Evolutionary conservation across 2,888 invertebrate species (phyloP), one percentile per base, ranked within the genome.

Genomic region (Mythimna pallens): DNA sequence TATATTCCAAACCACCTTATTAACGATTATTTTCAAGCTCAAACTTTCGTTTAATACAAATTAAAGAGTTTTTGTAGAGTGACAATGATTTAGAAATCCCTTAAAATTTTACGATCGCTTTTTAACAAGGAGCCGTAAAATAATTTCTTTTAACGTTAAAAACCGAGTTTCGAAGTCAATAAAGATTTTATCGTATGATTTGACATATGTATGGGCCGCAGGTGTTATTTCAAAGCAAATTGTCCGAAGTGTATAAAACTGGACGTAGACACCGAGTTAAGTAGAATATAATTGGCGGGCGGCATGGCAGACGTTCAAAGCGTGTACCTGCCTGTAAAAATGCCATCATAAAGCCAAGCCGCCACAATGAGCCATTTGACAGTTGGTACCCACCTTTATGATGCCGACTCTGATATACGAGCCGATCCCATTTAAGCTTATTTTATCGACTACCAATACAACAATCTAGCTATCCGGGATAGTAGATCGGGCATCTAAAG

Each of bases 221-320:
- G 83, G 81, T 80, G 83, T 87, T 82, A 82, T 85, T 83, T 71
- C 68, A 81, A 84, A 83, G 70, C 68, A 87, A 84, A 86, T 86
- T 85, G 85, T 86, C 86, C 87, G 78, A 70, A 80, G 81, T 80
- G 85, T 84, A 86, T 86, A 84, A 86, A 87, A 77, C 70, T 83
- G 81, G 77, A 84, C 84, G 86, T 91, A 90, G 92, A 84, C 90
- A 92, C 90, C 86, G 85, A 90, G 91, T 91, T 95, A 95, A 95
- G 95, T 95, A 95, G 94, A 95, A 94, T 95, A 95, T 96, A 96
- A 96, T 96, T 96, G 95, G 94, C 94, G 89, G 93, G 92, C 94
- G 95, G 95, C 93, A 89, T 89, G 92, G 90, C 91, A 89, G 89
- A 89, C 92, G 91, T 87, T 94, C 95, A 95, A 95, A 95, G 95